These are phyloP conservation scores for Mythimna ferrago DNA, from an alignment of 2,888 invertebrate genomes.

Conservation along the genomic window DNA sequence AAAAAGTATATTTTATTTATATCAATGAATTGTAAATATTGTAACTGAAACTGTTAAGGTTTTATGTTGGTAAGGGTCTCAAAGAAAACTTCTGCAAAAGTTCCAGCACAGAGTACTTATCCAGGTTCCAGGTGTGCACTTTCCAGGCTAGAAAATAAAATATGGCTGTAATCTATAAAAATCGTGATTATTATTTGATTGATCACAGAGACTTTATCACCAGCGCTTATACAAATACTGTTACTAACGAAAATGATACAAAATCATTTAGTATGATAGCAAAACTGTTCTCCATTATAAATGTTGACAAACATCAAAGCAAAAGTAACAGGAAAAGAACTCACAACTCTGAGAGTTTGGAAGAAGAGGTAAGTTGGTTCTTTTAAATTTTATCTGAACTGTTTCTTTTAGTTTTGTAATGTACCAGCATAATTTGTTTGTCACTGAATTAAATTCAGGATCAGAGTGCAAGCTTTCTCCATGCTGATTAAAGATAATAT, in stretches of 20 bases:
- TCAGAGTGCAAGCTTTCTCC: too few species aligned
- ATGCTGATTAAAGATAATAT: too few species aligned
- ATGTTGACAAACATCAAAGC: slow-evolving; percentile 51
- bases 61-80: neutral
- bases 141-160: neutral
- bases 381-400: neutral
- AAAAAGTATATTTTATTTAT: neutral
- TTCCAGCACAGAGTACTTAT: neutral
- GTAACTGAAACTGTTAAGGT: slow-evolving; percentile 7
- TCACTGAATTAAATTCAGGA: neutral
- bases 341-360: slow-evolving; percentile 60
- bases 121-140: neutral
- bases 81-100: neutral
- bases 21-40: too few species aligned
- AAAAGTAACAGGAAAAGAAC: slow-evolving; percentile 76
- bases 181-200: slow-evolving; percentile 67
- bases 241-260: slow-evolving; percentile 53
- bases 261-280: slow-evolving; percentile 67
- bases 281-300: slow-evolving; percentile 77
- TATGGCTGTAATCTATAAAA: slow-evolving; percentile 50
- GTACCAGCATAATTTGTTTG: neutral
- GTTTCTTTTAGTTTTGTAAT: neutral
- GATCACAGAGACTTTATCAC: slow-evolving; percentile 76
- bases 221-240: slow-evolving; percentile 74
- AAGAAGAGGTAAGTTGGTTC: slow-evolving; percentile 74